Evolutionary conservation across 2,113 vertebrate species (phyloP).

Genomic region (Myocastor coypus): DNA sequence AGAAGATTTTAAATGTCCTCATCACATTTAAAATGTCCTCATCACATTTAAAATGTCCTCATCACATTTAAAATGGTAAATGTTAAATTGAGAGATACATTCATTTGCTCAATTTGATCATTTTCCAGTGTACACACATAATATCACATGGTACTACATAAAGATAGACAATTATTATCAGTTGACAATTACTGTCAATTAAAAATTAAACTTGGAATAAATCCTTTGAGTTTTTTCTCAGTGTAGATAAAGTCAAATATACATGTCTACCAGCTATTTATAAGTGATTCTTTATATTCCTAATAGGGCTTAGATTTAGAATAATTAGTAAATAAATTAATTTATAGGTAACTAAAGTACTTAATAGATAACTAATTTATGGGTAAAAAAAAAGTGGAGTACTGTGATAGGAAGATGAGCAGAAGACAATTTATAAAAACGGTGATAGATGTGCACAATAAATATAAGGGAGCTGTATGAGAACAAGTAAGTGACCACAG

Average conservation of each 20-base stretch:
- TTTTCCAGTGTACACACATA: not conserved
- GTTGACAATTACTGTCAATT: not conserved
- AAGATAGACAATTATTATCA: not conserved
- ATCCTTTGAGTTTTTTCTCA: not conserved
- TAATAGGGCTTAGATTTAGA: not conserved
- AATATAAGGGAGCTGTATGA: not conserved
- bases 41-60: not conserved
- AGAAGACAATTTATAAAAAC: slow-evolving; percentile 8
- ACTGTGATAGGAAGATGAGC: not conserved
- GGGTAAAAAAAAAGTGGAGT: too few relatives aligned
- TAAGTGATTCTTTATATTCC: not conserved
- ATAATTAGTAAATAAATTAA: not conserved
- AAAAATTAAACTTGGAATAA: not conserved
- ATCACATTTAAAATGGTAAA: not conserved
- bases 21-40: not conserved
- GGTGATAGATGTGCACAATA: not conserved
- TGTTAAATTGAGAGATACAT: not conserved
- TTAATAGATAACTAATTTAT: too few relatives aligned
- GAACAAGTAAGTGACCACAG: not conserved
- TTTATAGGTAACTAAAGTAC: not conserved
- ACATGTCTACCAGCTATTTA: not conserved
- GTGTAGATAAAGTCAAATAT: slow-evolving; percentile 13
- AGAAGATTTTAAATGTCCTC: not conserved
- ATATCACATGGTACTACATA: not conserved
- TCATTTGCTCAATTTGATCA: not conserved